These are phyloP conservation scores for Lacerta agilis DNA, from an alignment of 2,797 vertebrate genomes.

Conservation along the genomic window DNA sequence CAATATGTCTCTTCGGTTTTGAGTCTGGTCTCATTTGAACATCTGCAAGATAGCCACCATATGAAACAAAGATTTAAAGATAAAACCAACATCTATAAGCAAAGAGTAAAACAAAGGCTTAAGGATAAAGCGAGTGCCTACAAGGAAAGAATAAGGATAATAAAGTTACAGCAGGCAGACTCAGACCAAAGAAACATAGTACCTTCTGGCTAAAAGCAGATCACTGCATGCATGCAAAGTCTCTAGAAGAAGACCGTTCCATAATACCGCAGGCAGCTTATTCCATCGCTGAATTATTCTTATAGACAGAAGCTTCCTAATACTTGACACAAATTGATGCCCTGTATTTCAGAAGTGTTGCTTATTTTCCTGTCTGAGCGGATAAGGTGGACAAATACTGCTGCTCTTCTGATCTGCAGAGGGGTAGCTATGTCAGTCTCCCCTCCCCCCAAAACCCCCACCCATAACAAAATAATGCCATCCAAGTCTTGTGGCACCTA, in stretches of 20 bases:
- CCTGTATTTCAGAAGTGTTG: neutral
- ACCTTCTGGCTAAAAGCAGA: neutral
- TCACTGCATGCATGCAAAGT: neutral
- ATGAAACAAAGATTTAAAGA: neutral
- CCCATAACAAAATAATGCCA: no score
- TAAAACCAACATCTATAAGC: neutral
- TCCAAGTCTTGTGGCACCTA: no score
- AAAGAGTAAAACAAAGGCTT: neutral
- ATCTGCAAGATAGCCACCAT: constrained; percentile 79
- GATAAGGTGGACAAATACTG: neutral
- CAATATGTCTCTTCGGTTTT: constrained; percentile 86
- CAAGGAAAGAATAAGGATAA: neutral
- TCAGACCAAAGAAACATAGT: neutral
- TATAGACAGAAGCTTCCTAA: neutral
- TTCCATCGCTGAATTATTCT: neutral
- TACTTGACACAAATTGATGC: neutral
- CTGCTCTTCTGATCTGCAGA: neutral
- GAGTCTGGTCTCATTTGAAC: constrained; percentile 88
- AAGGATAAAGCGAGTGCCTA: neutral
- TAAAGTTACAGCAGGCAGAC: neutral
- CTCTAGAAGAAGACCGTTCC: neutral
- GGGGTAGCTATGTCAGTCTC: no score
- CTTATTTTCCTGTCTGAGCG: neutral
- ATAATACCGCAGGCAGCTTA: neutral
- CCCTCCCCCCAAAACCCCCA: no score